phyloP scores from a whole-genome alignment of 2,888 invertebrate genomes.

The Nymphalis urticae region DNA sequence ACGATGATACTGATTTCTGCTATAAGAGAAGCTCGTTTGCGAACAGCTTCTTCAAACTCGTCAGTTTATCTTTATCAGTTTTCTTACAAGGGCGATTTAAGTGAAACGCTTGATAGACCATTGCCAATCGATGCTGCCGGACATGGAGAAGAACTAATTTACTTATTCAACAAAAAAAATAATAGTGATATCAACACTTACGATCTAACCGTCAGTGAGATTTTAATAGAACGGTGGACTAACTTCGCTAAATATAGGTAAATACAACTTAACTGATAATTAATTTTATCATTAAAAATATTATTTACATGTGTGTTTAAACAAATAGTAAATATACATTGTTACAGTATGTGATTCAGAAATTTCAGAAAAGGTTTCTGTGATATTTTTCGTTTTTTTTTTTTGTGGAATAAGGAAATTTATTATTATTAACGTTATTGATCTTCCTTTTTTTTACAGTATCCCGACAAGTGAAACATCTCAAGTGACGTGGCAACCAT shows the following conservation, averaged over 20 bases:
- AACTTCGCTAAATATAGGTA: constrained; percentile 71
- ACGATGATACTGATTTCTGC: constrained; percentile 68
- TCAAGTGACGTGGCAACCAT: constrained; percentile 55
- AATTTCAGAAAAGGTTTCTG: too few relatives aligned
- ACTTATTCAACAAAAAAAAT: constrained; percentile 54
- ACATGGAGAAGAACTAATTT: constrained; percentile 69
- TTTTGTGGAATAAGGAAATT: too few relatives aligned
- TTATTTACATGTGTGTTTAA: too few relatives aligned
- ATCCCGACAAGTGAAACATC: constrained; percentile 58
- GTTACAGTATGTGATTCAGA: too few relatives aligned
- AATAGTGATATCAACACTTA: constrained; percentile 36
- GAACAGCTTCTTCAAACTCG: constrained; percentile 46
- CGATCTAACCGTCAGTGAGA: constrained; percentile 57
- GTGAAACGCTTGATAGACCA: constrained; percentile 56
- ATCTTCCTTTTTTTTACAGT: constrained; percentile 49
- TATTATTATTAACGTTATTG: too few relatives aligned
- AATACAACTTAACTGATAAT: constrained; percentile 33
- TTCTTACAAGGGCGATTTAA: constrained; percentile 65
- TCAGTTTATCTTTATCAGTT: constrained; percentile 68
- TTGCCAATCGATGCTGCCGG: constrained; percentile 54
- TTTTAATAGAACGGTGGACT: constrained; percentile 69
- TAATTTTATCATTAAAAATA: too few relatives aligned
- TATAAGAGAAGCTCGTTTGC: constrained; percentile 59
- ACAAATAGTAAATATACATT: too few relatives aligned
- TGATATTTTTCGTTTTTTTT: not conserved